Evolutionary conservation across 2,113 vertebrate genomes (phyloP).

Genomic region (Eubucco bourcierii): DNA sequence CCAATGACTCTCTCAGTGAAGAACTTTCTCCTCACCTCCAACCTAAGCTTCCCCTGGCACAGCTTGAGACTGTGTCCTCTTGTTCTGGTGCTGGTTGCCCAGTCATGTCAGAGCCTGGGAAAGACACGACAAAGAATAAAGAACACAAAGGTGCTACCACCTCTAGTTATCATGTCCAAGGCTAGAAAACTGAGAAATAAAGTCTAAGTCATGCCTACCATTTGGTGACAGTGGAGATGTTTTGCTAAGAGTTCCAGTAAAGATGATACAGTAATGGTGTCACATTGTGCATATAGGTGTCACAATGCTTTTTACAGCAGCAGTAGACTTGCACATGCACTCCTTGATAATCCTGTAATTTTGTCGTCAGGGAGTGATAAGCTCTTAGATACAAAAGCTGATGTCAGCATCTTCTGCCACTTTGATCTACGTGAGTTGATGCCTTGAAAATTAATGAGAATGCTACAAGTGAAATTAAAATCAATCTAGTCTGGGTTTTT

Average conservation of each 20-base stretch:
- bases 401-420: conserved; percentile 62
- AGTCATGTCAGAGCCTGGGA: not conserved
- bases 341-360: conserved; percentile 58
- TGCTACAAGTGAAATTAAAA: conserved; percentile 65
- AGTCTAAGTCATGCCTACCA: not conserved
- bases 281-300: conserved; percentile 45
- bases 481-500: conserved; percentile 61
- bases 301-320: conserved; percentile 48
- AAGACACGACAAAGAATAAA: not conserved
- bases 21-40: too few species aligned
- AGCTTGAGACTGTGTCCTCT: too few species aligned
- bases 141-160: not conserved
- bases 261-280: conserved; percentile 41
- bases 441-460: conserved; percentile 73
- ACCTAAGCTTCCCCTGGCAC: too few species aligned
- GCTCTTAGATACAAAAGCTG: conserved; percentile 58
- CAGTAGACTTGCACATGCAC: conserved; percentile 47
- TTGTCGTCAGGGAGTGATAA: conserved; percentile 45
- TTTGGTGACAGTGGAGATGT: conserved; percentile 44
- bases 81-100: too few species aligned
- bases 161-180: not conserved
- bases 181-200: conserved; percentile 15
- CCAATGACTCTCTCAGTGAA: too few species aligned
- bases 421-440: conserved; percentile 59
- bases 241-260: conserved; percentile 59